A percentile compares a stretch with the other conserved stretches of the same genome.
phyloP scores from a whole-genome alignment of 2,113 vertebrate species.

The Corvus moneduloides region DNA sequence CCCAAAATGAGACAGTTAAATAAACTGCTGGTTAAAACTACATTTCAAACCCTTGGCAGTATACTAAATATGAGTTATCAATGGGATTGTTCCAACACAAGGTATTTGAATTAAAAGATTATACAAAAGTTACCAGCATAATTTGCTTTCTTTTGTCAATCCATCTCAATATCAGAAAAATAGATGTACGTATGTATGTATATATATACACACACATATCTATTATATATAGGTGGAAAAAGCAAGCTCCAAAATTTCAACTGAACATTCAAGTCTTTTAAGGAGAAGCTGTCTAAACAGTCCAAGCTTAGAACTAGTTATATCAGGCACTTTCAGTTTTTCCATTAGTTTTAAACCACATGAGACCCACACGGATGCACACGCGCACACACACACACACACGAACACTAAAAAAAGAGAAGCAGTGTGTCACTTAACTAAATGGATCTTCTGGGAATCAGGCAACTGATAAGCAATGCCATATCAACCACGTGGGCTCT shows the following conservation, averaged over 20 bases:
- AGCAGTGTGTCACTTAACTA: constrained; percentile 73
- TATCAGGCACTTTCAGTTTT: constrained; percentile 97
- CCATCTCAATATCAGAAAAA: constrained; percentile 6
- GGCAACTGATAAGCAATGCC: constrained; percentile 78
- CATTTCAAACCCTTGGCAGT: constrained; percentile 42
- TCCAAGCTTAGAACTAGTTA: constrained; percentile 87
- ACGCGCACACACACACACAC: constrained; percentile 29
- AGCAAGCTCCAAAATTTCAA: constrained; percentile 85
- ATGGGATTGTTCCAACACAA: constrained; percentile 37
- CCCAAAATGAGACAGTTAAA: background rate
- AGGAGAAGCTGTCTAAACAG: constrained; percentile 88
- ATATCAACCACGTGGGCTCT: background rate
- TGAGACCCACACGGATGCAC: constrained; percentile 60
- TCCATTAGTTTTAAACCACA: constrained; percentile 83
- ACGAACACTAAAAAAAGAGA: background rate
- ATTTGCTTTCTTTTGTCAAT: constrained; percentile 30
- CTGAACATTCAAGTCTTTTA: constrained; percentile 97
- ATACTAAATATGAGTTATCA: background rate
- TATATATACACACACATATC: background rate
- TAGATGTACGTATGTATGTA: no score
- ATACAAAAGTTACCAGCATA: constrained; percentile 56
- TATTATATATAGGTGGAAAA: constrained; percentile 80
- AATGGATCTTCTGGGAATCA: constrained; percentile 74
- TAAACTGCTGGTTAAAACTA: constrained; percentile 49
- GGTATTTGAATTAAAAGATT: constrained; percentile 41